These are phyloP conservation scores for Microtus californicus DNA, from an alignment of 2,797 vertebrate genomes.

Conservation along the genomic window DNA sequence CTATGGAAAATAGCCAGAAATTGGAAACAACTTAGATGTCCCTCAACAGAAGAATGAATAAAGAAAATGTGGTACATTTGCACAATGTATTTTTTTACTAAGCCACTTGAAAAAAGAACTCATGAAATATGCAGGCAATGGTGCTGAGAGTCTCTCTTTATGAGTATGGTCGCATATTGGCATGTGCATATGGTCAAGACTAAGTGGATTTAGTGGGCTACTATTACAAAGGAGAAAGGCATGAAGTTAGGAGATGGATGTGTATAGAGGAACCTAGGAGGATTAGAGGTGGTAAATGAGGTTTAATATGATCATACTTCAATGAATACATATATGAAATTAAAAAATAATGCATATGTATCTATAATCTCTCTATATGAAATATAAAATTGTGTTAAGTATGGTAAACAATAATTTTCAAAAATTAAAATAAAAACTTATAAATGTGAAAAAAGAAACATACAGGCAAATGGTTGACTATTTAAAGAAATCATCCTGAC, in stretches of 20 bases:
- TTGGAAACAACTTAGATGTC: not conserved
- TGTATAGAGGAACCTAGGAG: not conserved
- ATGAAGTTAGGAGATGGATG: not conserved
- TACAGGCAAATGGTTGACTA: not conserved
- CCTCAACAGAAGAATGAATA: not conserved
- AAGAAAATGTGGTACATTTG: not conserved
- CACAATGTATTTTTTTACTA: not conserved
- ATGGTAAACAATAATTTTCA: slow-evolving; percentile 40
- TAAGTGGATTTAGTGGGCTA: not conserved
- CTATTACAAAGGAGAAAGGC: not conserved
- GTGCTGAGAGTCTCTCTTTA: not conserved
- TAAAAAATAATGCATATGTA: not conserved
- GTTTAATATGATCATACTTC: not conserved
- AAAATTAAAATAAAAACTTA: slow-evolving; percentile 32
- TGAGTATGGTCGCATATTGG: not conserved
- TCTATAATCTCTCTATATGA: not conserved
- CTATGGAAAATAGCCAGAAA: too few species aligned
- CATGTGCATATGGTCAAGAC: not conserved
- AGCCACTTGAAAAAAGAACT: not conserved
- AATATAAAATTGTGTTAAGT: slow-evolving; percentile 28
- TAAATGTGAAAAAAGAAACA: not conserved
- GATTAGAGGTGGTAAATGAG: not conserved
- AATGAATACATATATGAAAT: not conserved
- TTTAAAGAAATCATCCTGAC: not conserved
- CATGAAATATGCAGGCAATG: not conserved